phyloP scores from a whole-genome alignment of 2,113 vertebrate genomes.

The Thymallus thymallus region DNA sequence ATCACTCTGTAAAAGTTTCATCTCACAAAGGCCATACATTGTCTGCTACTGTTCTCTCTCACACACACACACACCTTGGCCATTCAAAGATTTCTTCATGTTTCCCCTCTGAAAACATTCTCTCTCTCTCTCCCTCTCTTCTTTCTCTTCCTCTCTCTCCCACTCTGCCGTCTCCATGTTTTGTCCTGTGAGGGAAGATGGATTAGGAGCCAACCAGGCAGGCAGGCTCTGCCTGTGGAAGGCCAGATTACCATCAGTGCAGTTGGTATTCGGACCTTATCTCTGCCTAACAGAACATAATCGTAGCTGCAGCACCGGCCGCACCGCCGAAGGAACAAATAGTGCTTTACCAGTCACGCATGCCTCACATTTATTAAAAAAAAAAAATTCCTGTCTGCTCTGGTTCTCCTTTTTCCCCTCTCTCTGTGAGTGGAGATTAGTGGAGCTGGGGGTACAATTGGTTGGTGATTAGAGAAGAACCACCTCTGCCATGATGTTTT shows the following conservation, averaged over 20 bases:
- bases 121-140: neutral
- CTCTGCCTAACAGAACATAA: slow-evolving; percentile 56
- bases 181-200: neutral
- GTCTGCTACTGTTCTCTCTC: neutral
- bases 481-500: no score
- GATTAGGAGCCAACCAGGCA: slow-evolving; percentile 8
- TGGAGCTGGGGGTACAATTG: neutral
- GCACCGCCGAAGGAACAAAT: slow-evolving; percentile 47
- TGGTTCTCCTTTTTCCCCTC: neutral
- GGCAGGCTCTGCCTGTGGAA: slow-evolving; percentile 43
- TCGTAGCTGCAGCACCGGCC: slow-evolving; percentile 45
- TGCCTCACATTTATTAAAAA: slow-evolving; percentile 25
- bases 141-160: neutral
- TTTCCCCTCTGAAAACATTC: neutral
- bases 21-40: neutral
- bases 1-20: neutral
- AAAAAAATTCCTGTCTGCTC: neutral
- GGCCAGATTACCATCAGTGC: slow-evolving; percentile 68
- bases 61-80: neutral
- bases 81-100: neutral
- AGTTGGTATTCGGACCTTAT: slow-evolving; percentile 68
- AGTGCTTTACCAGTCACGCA: slow-evolving; percentile 59
- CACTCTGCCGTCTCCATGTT: neutral
- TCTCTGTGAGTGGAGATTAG: neutral
- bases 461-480: no score